Conservation (phyloP, 2,113 vertebrate genomes). For the Dendropsophus ebraccatus region DNA sequence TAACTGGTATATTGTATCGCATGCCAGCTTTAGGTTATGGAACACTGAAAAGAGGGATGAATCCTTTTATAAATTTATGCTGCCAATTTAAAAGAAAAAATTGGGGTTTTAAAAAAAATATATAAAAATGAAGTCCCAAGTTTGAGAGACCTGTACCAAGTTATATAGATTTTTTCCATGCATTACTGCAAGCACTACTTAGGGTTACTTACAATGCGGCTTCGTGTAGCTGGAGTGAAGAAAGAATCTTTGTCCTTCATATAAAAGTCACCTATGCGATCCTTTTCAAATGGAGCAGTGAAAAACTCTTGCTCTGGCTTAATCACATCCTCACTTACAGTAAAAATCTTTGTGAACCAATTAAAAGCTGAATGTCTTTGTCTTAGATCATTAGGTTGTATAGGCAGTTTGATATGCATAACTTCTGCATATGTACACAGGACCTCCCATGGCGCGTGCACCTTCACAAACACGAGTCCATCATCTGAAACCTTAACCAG, state of each 20-base stretch:
- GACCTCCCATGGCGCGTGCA: constrained; percentile 90
- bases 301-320: constrained; percentile 84
- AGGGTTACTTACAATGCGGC: constrained; percentile 87
- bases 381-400: constrained; percentile 81
- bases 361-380: constrained; percentile 75
- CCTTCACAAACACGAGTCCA: constrained; percentile 84
- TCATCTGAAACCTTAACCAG: constrained; percentile 78
- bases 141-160: too few relatives aligned
- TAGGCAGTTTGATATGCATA: constrained; percentile 90
- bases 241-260: constrained; percentile 81
- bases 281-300: constrained; percentile 87
- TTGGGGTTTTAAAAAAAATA: too few relatives aligned
- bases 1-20: too few relatives aligned
- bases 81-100: too few relatives aligned
- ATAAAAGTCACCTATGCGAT: constrained; percentile 78
- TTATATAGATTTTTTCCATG: neutral
- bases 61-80: too few relatives aligned
- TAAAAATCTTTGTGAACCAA: constrained; percentile 82
- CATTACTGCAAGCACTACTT: neutral
- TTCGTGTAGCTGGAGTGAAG: constrained; percentile 90
- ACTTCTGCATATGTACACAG: constrained; percentile 87
- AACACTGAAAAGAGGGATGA: too few relatives aligned
- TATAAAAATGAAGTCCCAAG: too few relatives aligned
- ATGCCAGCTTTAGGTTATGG: too few relatives aligned
- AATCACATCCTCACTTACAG: constrained; percentile 81